Evolutionary conservation across 2,113 vertebrate genomes (phyloP), one percentile per base, ranked within the genome.

Genomic region (Tenrec ecaudatus): DNA sequence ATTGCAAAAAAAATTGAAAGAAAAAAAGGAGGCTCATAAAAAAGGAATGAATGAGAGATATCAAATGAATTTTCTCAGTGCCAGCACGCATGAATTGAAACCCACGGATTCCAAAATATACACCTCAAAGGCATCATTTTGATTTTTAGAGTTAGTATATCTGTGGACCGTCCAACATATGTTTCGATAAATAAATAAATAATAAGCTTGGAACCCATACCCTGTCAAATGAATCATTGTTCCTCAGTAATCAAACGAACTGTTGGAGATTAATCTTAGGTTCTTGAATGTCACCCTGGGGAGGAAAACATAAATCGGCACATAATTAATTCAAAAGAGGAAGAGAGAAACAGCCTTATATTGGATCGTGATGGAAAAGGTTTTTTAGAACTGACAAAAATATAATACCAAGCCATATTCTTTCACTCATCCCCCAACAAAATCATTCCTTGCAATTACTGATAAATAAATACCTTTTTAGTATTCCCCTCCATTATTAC

Each of bases 371-470:
- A 77, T 80, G 40, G 31, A 93, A 93, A 86, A 1, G 0, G 64
- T 43, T 82, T 92, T 92, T 83, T 92, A 16, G 91, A 89, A 25
- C 75, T 90, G 85, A 31, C 79, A 83, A 87, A 86, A 88, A 68
- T 3, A 29, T 57, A 88, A 88, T 92, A 86, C 1, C 23, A 86
- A 90, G 66, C 11, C 22, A 76, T 76, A 92, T 90, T 85, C 78
- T 76, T 88, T 33, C 27, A 62, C 8, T 62, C 25, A 12, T 88
- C 77, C 22, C 19, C 27, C 9, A 16, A 77, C 20, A 80, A 87
- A 92, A 92, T 78, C 83, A 84, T 89, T 29, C 22, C 71, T 84
- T 85, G 27, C 17, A 95, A 91, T 94, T 95, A 88, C 57, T 85
- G 33, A 94, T 31, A 79, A 92, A 95, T 60, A 95, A 36, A 82